Percentiles rank a stretch among this genome's conserved stretches.
Conservation (phyloP, 2,797 vertebrate genomes). For the Scleropages formosus region DNA sequence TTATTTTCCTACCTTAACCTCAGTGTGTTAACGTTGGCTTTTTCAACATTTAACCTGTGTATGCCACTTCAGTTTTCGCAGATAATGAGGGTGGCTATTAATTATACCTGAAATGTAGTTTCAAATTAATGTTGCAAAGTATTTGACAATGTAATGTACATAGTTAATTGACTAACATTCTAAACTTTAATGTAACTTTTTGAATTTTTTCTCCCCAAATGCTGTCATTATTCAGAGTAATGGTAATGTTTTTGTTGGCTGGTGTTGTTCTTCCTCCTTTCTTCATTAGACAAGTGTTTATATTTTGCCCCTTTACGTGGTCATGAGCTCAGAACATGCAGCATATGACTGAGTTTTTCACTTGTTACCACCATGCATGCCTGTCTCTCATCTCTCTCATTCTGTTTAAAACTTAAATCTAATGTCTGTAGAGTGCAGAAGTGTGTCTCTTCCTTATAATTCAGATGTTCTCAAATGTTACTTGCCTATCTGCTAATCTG, state of each 20-base stretch:
- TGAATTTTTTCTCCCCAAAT: conserved; percentile 1
- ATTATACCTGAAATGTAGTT: neutral
- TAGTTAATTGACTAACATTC: neutral
- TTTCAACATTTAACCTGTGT: neutral
- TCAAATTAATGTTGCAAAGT: neutral
- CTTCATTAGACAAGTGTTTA: neutral
- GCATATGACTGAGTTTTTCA: neutral
- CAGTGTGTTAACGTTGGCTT: neutral
- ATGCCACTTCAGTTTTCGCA: neutral
- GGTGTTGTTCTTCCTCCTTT: neutral
- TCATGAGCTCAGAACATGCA: neutral
- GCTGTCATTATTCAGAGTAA: conserved; percentile 7
- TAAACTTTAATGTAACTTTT: conserved; percentile 13
- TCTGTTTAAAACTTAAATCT: neutral
- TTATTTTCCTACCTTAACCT: neutral
- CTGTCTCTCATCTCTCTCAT: neutral
- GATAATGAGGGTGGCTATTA: neutral
- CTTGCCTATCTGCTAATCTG: too few relatives aligned
- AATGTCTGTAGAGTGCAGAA: too few relatives aligned
- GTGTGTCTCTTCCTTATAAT: too few relatives aligned
- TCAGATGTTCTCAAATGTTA: too few relatives aligned
- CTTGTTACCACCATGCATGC: neutral
- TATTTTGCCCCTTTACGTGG: neutral
- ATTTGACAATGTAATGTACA: neutral
- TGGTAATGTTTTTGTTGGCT: conserved; percentile 17